Base-by-base conservation (phyloP, 2,113 vertebrate species). In the Miniopterus natalensis region DNA sequence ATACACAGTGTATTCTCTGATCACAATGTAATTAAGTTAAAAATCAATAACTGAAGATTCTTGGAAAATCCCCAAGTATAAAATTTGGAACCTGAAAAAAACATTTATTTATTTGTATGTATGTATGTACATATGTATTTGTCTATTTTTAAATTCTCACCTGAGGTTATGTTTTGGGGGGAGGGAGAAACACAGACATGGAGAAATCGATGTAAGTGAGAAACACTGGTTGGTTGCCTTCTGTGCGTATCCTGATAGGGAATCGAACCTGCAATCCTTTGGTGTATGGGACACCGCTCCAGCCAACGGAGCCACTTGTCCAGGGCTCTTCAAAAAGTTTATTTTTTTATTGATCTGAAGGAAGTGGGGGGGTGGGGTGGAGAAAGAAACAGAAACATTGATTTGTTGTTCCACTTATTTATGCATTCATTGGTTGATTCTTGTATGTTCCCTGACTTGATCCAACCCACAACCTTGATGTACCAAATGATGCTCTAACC, bases 61-160 rank as follows among this genome's bases (percentile, higher is more conserved):
- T 89, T 71, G 23, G 55, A 84, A 85, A 80, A 80, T 80, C 47
- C 47, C 23, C 8, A 51, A 85, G 47, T 95, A 85, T 21, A 74
- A 49, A 74, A 77, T 95, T 92, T 95, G 77, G 42, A 77, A 78
- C 83, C 61, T 53, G 29, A 20, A 88, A 66, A 80, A 75, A 36
- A 84, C 27, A 29, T 10, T 27, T 63, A 12, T 61, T 27, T 27
- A 27, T 63, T 13, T 29, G 59, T 63, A 29, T 63, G 59, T 12
- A 63, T 63, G 59, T 29, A 63, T 63, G 25, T 13, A 13, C 29
- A 12, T 63, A 63, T 63, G 61, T 63, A 63, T 63, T 36, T 36
- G 36, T 36, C 36, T 36, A 36, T 36, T 65, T 31, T 31, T 65
- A 31, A 65, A 65, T 65, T 13, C 29, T 65, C 61, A 65, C 29